Conservation (phyloP, 2,797 vertebrate genomes). For the Chromobotia macracanthus region DNA sequence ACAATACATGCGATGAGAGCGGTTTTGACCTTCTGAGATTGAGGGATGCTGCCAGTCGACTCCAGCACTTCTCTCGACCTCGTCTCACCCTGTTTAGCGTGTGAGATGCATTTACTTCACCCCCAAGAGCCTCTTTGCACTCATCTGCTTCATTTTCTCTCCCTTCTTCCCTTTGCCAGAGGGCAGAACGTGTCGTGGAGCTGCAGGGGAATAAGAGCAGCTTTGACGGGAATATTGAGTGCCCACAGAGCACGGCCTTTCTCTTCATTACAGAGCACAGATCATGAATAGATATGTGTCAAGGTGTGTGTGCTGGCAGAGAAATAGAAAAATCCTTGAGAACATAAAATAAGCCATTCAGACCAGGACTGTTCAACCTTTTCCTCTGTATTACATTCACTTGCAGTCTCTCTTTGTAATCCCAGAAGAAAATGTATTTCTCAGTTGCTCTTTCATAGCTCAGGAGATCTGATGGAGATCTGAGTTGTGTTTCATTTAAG, state of each 20-base stretch:
- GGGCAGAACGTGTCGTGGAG: constrained; percentile 2
- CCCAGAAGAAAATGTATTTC: no score
- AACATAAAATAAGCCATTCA: constrained; percentile 19
- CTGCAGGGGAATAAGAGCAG: constrained; percentile 9
- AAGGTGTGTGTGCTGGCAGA: constrained; percentile 22
- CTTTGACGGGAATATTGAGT: not conserved
- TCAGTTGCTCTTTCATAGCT: no score
- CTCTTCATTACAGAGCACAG: not conserved
- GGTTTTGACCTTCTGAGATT: constrained; percentile 2
- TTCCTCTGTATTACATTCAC: not conserved
- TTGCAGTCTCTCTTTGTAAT: no score
- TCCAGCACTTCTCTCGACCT: not conserved
- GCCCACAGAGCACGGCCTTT: not conserved
- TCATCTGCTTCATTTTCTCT: constrained; percentile 27
- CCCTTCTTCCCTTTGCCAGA: not conserved
- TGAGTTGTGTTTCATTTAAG: no score
- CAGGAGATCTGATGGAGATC: no score
- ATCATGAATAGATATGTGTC: constrained; percentile 14
- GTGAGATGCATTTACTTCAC: not conserved
- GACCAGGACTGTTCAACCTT: not conserved
- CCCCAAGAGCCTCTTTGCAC: constrained; percentile 21
- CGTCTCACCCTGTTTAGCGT: constrained; percentile 1
- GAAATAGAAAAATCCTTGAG: not conserved
- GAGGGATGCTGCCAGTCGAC: not conserved
- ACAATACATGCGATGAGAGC: not conserved